Base-by-base conservation (phyloP, 1,140 invertebrate genomes). In the Drosophila truncata region DNA sequence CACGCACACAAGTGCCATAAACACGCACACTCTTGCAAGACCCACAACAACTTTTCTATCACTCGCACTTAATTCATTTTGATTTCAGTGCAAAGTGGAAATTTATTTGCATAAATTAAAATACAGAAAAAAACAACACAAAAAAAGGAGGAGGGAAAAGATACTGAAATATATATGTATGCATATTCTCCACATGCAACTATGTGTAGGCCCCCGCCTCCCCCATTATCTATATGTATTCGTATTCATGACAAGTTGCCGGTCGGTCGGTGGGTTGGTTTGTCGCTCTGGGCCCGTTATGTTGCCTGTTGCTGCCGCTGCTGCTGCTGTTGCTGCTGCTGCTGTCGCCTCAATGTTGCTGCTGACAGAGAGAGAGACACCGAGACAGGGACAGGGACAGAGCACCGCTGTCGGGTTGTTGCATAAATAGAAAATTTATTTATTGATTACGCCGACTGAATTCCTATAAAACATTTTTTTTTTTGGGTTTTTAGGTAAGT, bases 71-170 rank as follows among this genome's bases (percentile, higher is more conserved):
- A 91, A 91, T 91, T 91, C 80, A 84, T 84, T 91, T 91, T 91
- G 87, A 91, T 91, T 91, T 91, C 87, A 79, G 87, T 91, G 87
- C 87, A 91, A 87, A 91, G 87, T 91, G 87, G 87, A 91, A 87
- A 88, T 91, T 91, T 91, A 91, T 91, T 91, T 91, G 87, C 87
- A 91, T 91, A 91, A 91, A 91, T 91, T 91, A 87, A 82, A 91
- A 82, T 77, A 63, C 57, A 78, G 50, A 70, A 57, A 54, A 65
- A 64, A 31, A 39, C 35, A 46, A 62, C 61, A 67, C 23, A 42
- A 2, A 27, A 27, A 27, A 27, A 27, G 5, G 2, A 23, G 57
- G 39, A 29, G 65, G 31, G 6, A 14, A 50, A 50, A 75, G 74
- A 57, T 47, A 81, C 35, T n/a, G 74, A 69, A 44, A 44, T 41